These are phyloP conservation scores for Phoxinus phoxinus DNA, from an alignment of 2,113 vertebrate species.

Conservation along the genomic window DNA sequence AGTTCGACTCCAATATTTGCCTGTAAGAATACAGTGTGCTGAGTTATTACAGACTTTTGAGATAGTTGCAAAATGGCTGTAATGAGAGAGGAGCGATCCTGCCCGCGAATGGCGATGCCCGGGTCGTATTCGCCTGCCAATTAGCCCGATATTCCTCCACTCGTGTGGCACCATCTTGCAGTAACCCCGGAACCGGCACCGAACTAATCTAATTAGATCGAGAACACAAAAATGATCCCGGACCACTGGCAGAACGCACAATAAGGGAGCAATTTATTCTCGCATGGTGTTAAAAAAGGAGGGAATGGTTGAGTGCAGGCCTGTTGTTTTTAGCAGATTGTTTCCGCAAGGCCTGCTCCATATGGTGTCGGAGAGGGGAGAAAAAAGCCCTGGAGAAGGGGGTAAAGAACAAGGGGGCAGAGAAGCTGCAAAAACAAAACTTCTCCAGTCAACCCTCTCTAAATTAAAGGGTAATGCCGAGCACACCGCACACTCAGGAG, in stretches of 20 bases:
- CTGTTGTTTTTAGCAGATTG: slow-evolving; percentile 68
- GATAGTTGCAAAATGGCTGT: slow-evolving; percentile 36
- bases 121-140: slow-evolving; percentile 18
- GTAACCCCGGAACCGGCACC: slow-evolving; percentile 47
- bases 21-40: not conserved
- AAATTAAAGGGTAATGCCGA: slow-evolving; percentile 57
- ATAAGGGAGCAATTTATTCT: slow-evolving; percentile 63
- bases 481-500: slow-evolving; percentile 53
- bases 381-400: slow-evolving; percentile 52
- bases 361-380: slow-evolving; percentile 54
- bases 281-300: slow-evolving; percentile 43
- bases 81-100: slow-evolving; percentile 35
- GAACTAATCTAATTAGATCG: slow-evolving; percentile 60
- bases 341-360: slow-evolving; percentile 62
- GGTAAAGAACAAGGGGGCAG: slow-evolving; percentile 50
- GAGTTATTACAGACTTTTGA: slow-evolving; percentile 34
- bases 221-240: slow-evolving; percentile 54
- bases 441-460: slow-evolving; percentile 49
- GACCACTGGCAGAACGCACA: slow-evolving; percentile 49
- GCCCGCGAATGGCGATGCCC: slow-evolving; percentile 16
- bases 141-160: slow-evolving; percentile 28
- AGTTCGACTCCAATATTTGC: not conserved
- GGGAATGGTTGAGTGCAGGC: slow-evolving; percentile 55
- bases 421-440: slow-evolving; percentile 64
- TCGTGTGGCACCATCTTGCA: slow-evolving; percentile 41